Evolutionary conservation across 2,797 vertebrate species (phyloP).

Genomic region (Chloroceryle inda): DNA sequence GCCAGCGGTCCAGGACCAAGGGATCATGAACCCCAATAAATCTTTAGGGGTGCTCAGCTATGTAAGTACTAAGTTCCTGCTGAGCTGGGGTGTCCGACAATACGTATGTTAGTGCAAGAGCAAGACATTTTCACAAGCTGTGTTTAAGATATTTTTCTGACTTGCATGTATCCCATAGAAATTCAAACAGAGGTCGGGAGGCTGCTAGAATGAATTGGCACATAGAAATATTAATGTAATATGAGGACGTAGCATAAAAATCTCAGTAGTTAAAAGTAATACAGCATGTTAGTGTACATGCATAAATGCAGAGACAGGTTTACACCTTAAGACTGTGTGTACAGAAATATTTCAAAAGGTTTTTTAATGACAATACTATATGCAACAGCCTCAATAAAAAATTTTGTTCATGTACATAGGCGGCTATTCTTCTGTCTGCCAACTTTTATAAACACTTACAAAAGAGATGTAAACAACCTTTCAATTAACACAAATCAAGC

Average conservation of each 20-base stretch:
- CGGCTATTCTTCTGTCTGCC: constrained; percentile 38
- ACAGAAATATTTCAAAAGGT: constrained; percentile 17
- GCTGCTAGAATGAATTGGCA: background rate
- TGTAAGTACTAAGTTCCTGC: background rate
- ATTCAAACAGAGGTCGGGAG: background rate
- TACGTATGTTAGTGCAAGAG: background rate
- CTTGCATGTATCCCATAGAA: background rate
- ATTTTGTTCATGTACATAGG: constrained; percentile 24
- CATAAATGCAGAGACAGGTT: background rate
- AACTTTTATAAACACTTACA: constrained; percentile 39
- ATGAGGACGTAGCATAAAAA: background rate
- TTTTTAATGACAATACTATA: background rate
- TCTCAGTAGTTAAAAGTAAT: background rate
- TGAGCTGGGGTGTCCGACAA: background rate
- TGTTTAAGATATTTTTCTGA: background rate
- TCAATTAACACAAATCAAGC: constrained; percentile 42
- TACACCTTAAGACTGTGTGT: background rate
- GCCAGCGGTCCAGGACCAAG: background rate
- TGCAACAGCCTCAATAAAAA: background rate
- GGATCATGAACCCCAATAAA: background rate
- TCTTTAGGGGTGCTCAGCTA: background rate
- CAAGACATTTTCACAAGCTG: background rate
- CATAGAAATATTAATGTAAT: background rate
- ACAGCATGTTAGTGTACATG: background rate
- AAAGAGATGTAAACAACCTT: constrained; percentile 29